phyloP scores from a whole-genome alignment of 2,113 vertebrate genomes.

The Tursiops truncatus region DNA sequence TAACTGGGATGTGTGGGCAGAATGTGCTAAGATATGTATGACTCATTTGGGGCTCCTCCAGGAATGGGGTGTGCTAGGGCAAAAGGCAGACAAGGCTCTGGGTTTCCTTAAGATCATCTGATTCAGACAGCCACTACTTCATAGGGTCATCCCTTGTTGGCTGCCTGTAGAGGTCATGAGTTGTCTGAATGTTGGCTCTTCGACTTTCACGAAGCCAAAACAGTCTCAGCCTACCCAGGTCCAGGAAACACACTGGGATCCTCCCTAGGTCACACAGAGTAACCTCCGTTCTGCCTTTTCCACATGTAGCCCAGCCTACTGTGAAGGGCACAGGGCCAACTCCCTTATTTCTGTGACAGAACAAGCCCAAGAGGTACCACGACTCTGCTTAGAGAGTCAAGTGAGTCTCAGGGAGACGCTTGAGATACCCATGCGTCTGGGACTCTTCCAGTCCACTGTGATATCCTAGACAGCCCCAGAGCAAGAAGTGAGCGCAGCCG shows the following conservation, averaged over 20 bases:
- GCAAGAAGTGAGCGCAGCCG: neutral
- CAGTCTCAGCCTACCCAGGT: neutral
- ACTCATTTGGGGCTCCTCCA: neutral
- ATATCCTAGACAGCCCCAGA: neutral
- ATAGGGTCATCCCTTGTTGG: neutral
- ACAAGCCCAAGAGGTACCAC: neutral
- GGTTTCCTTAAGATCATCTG: neutral
- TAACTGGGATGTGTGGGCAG: neutral
- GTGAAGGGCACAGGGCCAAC: neutral
- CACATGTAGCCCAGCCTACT: neutral
- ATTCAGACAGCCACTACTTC: neutral
- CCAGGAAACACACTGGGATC: neutral
- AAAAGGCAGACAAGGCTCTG: neutral
- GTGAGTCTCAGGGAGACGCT: neutral
- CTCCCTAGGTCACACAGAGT: neutral
- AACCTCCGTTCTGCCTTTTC: neutral
- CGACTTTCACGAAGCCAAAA: neutral
- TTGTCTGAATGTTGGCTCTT: neutral
- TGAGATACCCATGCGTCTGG: neutral
- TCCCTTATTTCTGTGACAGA: neutral
- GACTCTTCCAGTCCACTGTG: neutral
- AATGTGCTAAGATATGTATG: neutral
- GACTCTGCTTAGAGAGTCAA: neutral
- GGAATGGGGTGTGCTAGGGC: neutral
- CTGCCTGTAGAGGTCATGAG: neutral